phyloP scores from a whole-genome alignment of 2,888 invertebrate genomes.

The Eucriotettix oculatus region DNA sequence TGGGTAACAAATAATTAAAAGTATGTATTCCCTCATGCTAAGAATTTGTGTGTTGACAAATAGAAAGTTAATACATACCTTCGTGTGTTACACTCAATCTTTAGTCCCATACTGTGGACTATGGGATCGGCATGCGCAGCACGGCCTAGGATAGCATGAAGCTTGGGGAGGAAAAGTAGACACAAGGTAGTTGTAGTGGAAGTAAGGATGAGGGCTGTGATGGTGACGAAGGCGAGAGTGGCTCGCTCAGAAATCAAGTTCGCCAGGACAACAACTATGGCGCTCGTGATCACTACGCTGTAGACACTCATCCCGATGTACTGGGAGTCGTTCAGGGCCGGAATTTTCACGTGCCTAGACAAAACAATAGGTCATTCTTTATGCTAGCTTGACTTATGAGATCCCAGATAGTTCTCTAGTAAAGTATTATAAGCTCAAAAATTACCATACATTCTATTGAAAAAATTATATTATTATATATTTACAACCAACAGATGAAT shows the following conservation, averaged over 20 bases:
- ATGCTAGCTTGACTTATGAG: too few species aligned
- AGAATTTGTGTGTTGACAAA: not conserved
- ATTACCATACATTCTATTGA: too few species aligned
- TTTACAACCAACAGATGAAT: too few species aligned
- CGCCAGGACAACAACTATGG: slow-evolving; percentile 75
- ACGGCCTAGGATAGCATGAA: slow-evolving; percentile 45
- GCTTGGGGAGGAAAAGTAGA: slow-evolving; percentile 74
- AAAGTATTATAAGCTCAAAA: too few species aligned
- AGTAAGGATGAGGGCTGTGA: slow-evolving; percentile 64
- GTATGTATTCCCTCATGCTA: not conserved
- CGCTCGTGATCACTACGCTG: slow-evolving; percentile 75
- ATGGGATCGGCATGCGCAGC: slow-evolving; percentile 50
- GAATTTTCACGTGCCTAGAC: slow-evolving; percentile 66
- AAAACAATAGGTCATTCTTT: not conserved
- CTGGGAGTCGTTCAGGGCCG: slow-evolving; percentile 81
- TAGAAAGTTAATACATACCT: slow-evolving; percentile 18
- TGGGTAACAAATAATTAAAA: too few species aligned
- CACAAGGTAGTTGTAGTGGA: slow-evolving; percentile 77
- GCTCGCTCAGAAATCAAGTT: slow-evolving; percentile 71
- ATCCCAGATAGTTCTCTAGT: too few species aligned
- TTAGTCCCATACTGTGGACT: slow-evolving; percentile 74
- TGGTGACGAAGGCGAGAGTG: slow-evolving; percentile 63
- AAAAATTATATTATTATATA: too few species aligned
- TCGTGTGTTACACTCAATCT: slow-evolving; percentile 76
- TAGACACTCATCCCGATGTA: slow-evolving; percentile 89